Conservation (phyloP, 37 sponge, comb jelly and placozoan species). For the Mnemiopsis leidyi region DNA sequence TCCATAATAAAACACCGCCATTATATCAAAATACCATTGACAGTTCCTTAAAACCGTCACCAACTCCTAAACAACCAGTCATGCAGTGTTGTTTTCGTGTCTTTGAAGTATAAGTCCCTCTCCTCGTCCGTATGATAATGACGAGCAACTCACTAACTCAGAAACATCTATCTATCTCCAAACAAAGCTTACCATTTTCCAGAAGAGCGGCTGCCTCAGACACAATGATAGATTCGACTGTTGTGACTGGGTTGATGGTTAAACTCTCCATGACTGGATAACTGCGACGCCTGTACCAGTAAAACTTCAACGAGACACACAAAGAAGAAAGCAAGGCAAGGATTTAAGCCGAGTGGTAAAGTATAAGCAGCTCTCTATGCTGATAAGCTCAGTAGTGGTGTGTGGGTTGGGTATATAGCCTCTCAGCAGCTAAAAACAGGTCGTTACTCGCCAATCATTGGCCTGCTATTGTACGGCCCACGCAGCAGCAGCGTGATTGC, state of each 20-base stretch:
- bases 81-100: too few relatives aligned
- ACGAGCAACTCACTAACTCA: too few relatives aligned
- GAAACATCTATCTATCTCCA: too few relatives aligned
- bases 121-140: too few relatives aligned
- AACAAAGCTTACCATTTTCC: neutral
- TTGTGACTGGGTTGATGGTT: neutral
- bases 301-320: too few relatives aligned
- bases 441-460: neutral
- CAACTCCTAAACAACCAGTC: too few relatives aligned
- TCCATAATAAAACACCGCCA: too few relatives aligned
- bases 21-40: too few relatives aligned
- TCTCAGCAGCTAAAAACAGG: neutral
- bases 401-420: neutral
- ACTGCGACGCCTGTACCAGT: neutral
- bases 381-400: neutral
- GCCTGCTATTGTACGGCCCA: neutral
- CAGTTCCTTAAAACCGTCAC: too few relatives aligned
- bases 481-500: neutral
- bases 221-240: neutral
- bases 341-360: neutral
- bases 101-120: too few relatives aligned
- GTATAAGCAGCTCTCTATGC: neutral
- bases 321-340: too few relatives aligned
- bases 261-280: neutral
- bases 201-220: neutral